These are phyloP conservation scores for Trichoplusia ni DNA, from an alignment of 1,140 invertebrate genomes.

Conservation along the genomic window DNA sequence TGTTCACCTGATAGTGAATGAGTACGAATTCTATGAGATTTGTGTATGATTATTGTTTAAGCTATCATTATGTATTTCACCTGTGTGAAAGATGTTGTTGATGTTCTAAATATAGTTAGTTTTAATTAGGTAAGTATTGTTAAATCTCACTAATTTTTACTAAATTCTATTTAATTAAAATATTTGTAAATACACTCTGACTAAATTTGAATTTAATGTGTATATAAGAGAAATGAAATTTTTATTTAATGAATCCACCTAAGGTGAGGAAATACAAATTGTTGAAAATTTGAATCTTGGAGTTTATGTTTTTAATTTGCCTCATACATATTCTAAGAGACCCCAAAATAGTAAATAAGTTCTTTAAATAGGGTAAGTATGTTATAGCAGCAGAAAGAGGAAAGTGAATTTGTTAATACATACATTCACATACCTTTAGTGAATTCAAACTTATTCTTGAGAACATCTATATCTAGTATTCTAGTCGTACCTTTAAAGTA, in stretches of 20 bases:
- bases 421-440: too few relatives aligned
- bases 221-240: constrained; percentile 78
- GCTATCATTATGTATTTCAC: constrained; percentile 70
- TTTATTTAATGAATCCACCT: constrained; percentile 80
- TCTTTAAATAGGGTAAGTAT: not conserved
- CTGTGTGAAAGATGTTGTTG: constrained; percentile 77
- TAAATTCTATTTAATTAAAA: constrained; percentile 82
- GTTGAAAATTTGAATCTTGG: constrained; percentile 72
- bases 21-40: constrained; percentile 69
- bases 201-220: constrained; percentile 80
- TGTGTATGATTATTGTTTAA: constrained; percentile 60
- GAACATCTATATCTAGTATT: too few relatives aligned
- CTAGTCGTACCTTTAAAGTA: too few relatives aligned
- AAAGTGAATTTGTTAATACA: too few relatives aligned
- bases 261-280: constrained; percentile 80
- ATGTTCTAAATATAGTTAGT: constrained; percentile 75
- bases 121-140: constrained; percentile 77
- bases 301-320: constrained; percentile 46
- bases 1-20: constrained; percentile 66
- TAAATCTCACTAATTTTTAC: constrained; percentile 82
- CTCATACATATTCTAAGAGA: not conserved
- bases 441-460: too few relatives aligned
- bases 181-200: constrained; percentile 81
- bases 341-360: not conserved
- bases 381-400: too few relatives aligned